A percentile compares a stretch with the other conserved stretches of the same genome.
Evolutionary conservation across 1,140 invertebrate species (phyloP).

Genomic region (Batillaria attramentaria): DNA sequence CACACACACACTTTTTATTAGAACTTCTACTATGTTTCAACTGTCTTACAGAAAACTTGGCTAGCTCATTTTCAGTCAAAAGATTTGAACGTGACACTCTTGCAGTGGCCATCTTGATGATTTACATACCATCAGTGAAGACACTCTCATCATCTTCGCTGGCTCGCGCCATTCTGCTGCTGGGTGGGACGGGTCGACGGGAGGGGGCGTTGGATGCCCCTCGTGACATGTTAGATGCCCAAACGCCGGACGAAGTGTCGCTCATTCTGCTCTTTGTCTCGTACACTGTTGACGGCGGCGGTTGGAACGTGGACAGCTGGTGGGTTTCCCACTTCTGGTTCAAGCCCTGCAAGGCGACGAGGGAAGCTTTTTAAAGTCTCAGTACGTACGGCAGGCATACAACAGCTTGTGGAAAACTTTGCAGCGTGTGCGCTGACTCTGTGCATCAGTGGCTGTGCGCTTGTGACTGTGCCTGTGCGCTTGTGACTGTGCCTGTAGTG

Average conservation of each 20-base stretch:
- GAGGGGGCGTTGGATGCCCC: background rate
- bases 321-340: slow-evolving; percentile 47
- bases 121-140: slow-evolving; percentile 37
- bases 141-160: slow-evolving; percentile 42
- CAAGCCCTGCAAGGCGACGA: slow-evolving; percentile 35
- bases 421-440: too few species aligned
- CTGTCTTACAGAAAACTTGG: too few species aligned
- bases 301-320: slow-evolving; percentile 43
- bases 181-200: background rate
- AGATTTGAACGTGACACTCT: too few species aligned
- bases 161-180: background rate
- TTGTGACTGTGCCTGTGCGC: too few species aligned
- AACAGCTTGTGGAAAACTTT: too few species aligned
- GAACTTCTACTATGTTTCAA: too few species aligned
- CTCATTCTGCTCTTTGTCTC: slow-evolving; percentile 33
- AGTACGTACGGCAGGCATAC: too few species aligned
- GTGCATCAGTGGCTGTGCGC: too few species aligned
- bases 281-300: slow-evolving; percentile 8
- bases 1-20: too few species aligned
- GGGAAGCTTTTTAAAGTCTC: background rate
- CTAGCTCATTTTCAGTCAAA: too few species aligned
- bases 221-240: slow-evolving; percentile 18
- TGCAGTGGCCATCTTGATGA: too few species aligned
- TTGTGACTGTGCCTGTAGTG: too few species aligned
- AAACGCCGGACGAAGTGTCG: slow-evolving; percentile 2